These are phyloP conservation scores for Luperina testacea DNA, from an alignment of 2,888 invertebrate species.

Conservation along the genomic window DNA sequence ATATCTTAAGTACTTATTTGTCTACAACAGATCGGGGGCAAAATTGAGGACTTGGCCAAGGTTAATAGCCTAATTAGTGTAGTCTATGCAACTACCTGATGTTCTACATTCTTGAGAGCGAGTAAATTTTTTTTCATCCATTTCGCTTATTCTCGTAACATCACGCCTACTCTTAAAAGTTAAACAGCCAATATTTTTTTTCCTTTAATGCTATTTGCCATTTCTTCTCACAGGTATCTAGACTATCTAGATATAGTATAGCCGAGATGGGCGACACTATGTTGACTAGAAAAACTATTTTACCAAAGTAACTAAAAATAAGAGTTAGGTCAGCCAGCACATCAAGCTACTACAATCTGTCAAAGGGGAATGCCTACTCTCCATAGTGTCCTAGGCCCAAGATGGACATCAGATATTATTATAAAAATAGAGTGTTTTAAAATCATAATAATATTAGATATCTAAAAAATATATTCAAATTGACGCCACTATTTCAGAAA, in stretches of 20 bases:
- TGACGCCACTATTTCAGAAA: too few species aligned
- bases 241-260: too few species aligned
- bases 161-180: background rate
- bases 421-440: too few species aligned
- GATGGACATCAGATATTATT: too few species aligned
- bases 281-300: background rate
- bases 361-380: too few species aligned
- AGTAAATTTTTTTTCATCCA: background rate
- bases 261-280: background rate
- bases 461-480: too few species aligned
- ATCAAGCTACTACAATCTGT: too few species aligned
- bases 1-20: slow-evolving; percentile 23
- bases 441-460: too few species aligned
- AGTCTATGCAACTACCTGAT: background rate
- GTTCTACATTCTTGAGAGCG: slow-evolving; percentile 3
- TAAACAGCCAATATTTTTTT: background rate
- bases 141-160: background rate
- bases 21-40: slow-evolving; percentile 30
- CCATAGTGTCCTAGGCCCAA: too few species aligned
- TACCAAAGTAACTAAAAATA: background rate
- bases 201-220: background rate
- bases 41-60: slow-evolving; percentile 42
- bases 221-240: background rate
- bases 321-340: background rate
- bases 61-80: slow-evolving; percentile 25